Base-by-base conservation (phyloP, 2,113 vertebrate species). In the Arenaria interpres region DNA sequence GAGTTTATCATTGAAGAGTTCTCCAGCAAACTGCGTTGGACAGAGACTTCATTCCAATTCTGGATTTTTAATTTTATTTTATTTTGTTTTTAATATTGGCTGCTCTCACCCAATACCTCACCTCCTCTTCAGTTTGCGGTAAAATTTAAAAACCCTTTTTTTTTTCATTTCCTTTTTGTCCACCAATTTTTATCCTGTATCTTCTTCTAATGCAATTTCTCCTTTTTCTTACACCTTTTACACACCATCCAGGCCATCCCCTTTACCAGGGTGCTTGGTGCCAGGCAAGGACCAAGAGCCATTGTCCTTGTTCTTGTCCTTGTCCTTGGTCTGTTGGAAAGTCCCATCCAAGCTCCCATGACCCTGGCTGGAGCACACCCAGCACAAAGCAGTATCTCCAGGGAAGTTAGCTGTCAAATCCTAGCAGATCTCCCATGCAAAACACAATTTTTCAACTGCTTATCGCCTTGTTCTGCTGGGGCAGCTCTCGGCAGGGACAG, bases 391-490 rank as follows among this genome's bases (percentile, higher is more conserved):
- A 95, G 41, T 48, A 69, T 91, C 92, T 85, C 84, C 80, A 82
- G 92, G 92, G 90, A 95, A 96, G 74, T 48, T 35, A 92, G 91
- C 93, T 83, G 92, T 87, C 94, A 96, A 97, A 91, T 24, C 89
- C 81, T 20, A 46, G 62, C 92, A 88, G 91, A 94, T 97, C 88
- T 92, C 91, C 91, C 75, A 90, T 67, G 94, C 59, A 69, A 92
- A 95, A 39, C 71, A 82, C 66, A 7, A 96, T 95, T 97, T 92
- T 85, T 96, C 94, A 92, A 4, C 67, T 32, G 18, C 89, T 97
- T 96, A 96, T 95, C 93, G 0, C n/a, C n/a, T 80, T 19, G 28
- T 4, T 85, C 33, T 69, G 46, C 73, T 57, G 92, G 95, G 96
- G 90, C 83, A 96, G 90, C 79, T 67, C 90, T 95, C 41, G 0